Evolutionary conservation across 2,113 vertebrate genomes (phyloP), one percentile per base, ranked within the genome.

Genomic region (Forbesichthys agassizii): DNA sequence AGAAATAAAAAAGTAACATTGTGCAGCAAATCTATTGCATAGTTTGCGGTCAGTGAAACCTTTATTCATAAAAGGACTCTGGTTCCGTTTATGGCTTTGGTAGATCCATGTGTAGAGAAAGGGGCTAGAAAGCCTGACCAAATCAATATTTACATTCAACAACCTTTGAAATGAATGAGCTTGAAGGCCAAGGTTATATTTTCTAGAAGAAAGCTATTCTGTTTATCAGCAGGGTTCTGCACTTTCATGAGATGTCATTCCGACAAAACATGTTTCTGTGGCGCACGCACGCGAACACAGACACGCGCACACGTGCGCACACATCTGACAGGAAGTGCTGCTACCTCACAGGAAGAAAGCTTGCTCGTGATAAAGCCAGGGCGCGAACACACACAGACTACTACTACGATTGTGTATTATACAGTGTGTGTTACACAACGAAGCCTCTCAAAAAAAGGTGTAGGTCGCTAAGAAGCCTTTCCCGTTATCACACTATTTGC

Each of bases 181-280:
- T 16, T 9, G 57, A 59, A 51, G 33, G 18, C 46, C 67, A 18
- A 18, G 48, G 57, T 63, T 12, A 58, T 63, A 10, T 14, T 59
- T 76, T 68, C 48, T 20, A 78, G 46, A 13, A 52, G 67, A 61
- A 36, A 9, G 18, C 9, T 20, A 48, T 55, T 55, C 14, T 12
- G 3, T 55, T 54, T 11, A n/a, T 54, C 9, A 6, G 11, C 11
- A 69, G 51, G 18, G 66, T 36, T 64, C 5, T 69, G 64, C 33
- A 7, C 33, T 54, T n/a, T 42, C 20, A 10, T 52, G 56, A 33
- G 33, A 61, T 48, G 20, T 9, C 2, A 4, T 58, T 58, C 61
- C 58, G n/a, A 77, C 36, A 62, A 69, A 20, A 71, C 33, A 73
- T 42, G 60, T 75, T 69, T 48, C 60, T 62, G 55, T 33, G 13